Evolutionary conservation across 2,797 vertebrate species (phyloP).

Genomic region (Chelon labrosus): DNA sequence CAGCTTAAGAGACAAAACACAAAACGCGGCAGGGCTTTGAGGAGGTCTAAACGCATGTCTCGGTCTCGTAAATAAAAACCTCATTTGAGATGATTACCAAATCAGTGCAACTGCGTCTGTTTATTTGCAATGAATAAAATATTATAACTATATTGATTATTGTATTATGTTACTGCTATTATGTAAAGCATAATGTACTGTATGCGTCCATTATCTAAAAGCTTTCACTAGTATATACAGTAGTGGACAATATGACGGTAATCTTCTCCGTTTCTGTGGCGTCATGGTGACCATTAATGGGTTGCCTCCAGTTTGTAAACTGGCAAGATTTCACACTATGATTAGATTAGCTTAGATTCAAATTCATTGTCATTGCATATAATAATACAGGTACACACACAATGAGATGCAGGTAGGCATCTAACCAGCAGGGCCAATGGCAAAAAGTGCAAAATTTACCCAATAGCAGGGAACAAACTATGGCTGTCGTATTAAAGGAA

Average conservation of each 20-base stretch:
- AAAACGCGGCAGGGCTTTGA: slow-evolving; percentile 31
- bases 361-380: no score
- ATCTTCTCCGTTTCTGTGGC: background rate
- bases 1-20: slow-evolving; percentile 48
- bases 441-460: no score
- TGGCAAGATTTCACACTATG: background rate
- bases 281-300: background rate
- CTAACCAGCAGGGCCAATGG: no score
- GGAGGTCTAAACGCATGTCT: slow-evolving; percentile 20
- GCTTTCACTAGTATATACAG: background rate
- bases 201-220: background rate
- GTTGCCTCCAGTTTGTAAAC: background rate
- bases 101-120: background rate
- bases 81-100: slow-evolving; percentile 31
- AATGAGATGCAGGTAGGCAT: no score
- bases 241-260: background rate
- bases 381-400: no score
- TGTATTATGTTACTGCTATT: slow-evolving; percentile 4
- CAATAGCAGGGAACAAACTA: no score
- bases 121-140: background rate
- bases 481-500: no score
- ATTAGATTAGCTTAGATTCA: no score
- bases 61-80: slow-evolving; percentile 22
- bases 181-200: no score
- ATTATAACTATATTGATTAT: slow-evolving; percentile 73